Evolutionary conservation across 2,888 invertebrate species (phyloP).

Genomic region (Polydrusus cervinus): DNA sequence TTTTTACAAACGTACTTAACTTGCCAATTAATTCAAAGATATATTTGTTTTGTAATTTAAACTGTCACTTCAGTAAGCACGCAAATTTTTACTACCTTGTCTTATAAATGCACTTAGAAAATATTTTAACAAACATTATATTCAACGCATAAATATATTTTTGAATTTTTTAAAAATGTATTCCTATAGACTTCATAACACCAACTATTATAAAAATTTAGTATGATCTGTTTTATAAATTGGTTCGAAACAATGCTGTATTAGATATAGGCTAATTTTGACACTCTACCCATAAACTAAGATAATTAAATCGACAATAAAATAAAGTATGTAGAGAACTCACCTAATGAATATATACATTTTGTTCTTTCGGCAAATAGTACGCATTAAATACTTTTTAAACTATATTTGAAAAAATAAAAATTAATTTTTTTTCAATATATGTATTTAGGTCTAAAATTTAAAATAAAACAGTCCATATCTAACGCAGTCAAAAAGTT

Average conservation of each 20-base stretch:
- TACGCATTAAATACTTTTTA: too few relatives aligned
- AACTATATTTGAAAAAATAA: too few relatives aligned
- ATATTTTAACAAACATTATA: constrained; percentile 12
- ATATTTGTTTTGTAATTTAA: too few relatives aligned
- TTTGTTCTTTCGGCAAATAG: too few relatives aligned
- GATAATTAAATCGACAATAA: neutral
- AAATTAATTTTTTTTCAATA: too few relatives aligned
- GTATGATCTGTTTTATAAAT: constrained; percentile 21
- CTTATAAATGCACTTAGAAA: neutral
- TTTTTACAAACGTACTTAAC: too few relatives aligned
- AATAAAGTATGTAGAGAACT: neutral
- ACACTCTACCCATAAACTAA: constrained; percentile 18
- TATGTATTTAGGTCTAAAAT: too few relatives aligned
- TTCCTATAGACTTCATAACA: constrained; percentile 1
- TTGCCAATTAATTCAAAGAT: too few relatives aligned
- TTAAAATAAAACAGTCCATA: too few relatives aligned
- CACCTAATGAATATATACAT: neutral
- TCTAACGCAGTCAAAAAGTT: too few relatives aligned
- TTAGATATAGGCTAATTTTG: constrained; percentile 15
- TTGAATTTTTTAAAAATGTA: constrained; percentile 1
- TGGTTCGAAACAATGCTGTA: constrained; percentile 26
- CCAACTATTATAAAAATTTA: constrained; percentile 14
- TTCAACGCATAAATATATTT: neutral
- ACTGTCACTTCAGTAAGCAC: too few relatives aligned
- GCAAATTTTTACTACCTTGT: neutral